phyloP scores from a whole-genome alignment of 2,113 vertebrate genomes.

The Prionailurus bengalensis region DNA sequence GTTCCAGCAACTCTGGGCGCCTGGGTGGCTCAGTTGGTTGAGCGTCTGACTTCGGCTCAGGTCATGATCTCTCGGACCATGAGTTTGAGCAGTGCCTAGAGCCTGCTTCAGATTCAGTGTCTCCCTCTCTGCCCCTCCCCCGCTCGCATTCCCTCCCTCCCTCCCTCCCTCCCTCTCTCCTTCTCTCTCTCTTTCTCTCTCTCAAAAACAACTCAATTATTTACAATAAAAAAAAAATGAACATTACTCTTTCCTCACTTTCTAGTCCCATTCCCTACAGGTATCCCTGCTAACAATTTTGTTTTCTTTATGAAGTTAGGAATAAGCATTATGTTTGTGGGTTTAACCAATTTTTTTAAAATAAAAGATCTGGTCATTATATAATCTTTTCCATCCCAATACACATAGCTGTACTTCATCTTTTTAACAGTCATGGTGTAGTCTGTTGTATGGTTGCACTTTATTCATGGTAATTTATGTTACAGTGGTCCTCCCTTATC shows the following conservation, averaged over 20 bases:
- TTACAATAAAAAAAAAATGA: conserved; percentile 36
- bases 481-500: neutral
- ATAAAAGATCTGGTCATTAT: neutral
- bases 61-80: no score
- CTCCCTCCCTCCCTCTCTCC: no score
- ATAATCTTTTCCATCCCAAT: neutral
- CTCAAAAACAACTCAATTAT: neutral
- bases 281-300: neutral
- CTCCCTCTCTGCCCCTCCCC: no score
- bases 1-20: neutral
- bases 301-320: conserved; percentile 28
- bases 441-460: neutral
- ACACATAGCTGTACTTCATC: neutral
- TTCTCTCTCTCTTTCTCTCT: no score
- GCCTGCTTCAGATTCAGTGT: no score
- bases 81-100: no score
- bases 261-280: neutral
- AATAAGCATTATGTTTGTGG: conserved; percentile 14
- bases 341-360: conserved; percentile 36
- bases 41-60: no score
- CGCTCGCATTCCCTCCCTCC: no score
- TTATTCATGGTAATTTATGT: conserved; percentile 26
- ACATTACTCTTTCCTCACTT: conserved; percentile 31
- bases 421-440: neutral
- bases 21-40: no score